These are phyloP conservation scores for Cheiracanthium punctorium DNA, from an alignment of 2,888 invertebrate genomes.

Conservation along the genomic window DNA sequence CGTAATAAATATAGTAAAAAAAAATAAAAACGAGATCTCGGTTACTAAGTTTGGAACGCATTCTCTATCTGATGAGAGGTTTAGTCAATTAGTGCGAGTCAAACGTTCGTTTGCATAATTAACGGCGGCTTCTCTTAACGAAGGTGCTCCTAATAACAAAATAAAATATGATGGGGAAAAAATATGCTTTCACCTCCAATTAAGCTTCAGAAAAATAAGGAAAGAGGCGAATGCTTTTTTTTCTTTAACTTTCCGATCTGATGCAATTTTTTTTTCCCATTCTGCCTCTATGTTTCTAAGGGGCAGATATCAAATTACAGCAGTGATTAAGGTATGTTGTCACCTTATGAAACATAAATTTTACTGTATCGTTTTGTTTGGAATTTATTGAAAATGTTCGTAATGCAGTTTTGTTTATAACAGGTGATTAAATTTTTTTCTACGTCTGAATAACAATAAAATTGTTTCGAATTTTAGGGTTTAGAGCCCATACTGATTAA, in stretches of 20 bases:
- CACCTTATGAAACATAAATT: too few relatives aligned
- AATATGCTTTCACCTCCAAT: slow-evolving; percentile 25
- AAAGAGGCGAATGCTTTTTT: background rate
- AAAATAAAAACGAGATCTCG: background rate
- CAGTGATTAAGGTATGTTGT: background rate
- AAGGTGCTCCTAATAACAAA: background rate
- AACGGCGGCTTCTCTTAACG: slow-evolving; percentile 14
- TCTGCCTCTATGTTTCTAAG: background rate
- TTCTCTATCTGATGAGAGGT: background rate
- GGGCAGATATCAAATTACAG: slow-evolving; percentile 8
- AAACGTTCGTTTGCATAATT: slow-evolving; percentile 54
- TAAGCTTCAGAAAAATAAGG: slow-evolving; percentile 39
- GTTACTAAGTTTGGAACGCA: background rate
- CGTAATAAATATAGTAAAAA: too few relatives aligned
- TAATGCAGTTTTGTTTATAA: too few relatives aligned
- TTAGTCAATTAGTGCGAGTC: slow-evolving; percentile 41
- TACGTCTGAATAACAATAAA: too few relatives aligned
- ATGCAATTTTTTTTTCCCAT: slow-evolving; percentile 13
- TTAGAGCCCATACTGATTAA: too few relatives aligned
- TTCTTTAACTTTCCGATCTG: background rate
- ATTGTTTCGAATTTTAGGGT: too few relatives aligned
- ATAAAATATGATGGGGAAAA: background rate
- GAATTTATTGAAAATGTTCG: too few relatives aligned
- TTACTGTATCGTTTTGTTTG: too few relatives aligned
- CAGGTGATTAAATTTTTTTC: too few relatives aligned